A percentile compares a stretch with the other conserved stretches of the same genome.
Conservation (phyloP, 1,140 invertebrate species). For the Conus ventricosus region DNA sequence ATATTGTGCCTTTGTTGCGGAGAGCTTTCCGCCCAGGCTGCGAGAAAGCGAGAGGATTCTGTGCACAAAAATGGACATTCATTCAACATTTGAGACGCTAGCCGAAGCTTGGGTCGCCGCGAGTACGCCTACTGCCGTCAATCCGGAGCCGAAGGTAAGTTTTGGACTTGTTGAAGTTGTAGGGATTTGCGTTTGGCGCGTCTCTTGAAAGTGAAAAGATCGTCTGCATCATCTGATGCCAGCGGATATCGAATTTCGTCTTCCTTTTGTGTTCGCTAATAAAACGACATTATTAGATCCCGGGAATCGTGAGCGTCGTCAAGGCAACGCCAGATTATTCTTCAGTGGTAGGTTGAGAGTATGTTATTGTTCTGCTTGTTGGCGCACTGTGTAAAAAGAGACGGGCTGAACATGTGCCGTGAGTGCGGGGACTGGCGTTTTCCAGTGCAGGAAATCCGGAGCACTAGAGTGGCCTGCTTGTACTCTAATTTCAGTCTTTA, state of each 20-base stretch:
- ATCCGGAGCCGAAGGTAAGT: slow-evolving; percentile 72
- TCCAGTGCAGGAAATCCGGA: slow-evolving; percentile 8
- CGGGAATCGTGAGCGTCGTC: not conserved
- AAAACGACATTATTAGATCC: not conserved
- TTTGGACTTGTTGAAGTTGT: slow-evolving; percentile 40
- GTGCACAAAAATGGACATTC: slow-evolving; percentile 87
- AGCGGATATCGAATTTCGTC: slow-evolving; percentile 31
- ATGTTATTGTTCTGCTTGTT: not conserved
- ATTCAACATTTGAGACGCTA: slow-evolving; percentile 97
- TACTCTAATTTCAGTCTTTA: slow-evolving; percentile 5
- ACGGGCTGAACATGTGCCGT: not conserved
- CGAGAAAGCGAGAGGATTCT: slow-evolving; percentile 9
- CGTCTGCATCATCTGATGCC: slow-evolving; percentile 31
- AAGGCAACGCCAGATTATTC: slow-evolving; percentile 15
- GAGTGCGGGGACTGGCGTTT: not conserved
- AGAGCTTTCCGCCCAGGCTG: slow-evolving; percentile 24
- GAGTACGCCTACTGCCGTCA: slow-evolving; percentile 83
- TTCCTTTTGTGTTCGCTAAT: slow-evolving; percentile 36
- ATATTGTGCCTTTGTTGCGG: slow-evolving; percentile 45
- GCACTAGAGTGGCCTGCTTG: not conserved
- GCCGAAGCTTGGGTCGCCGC: slow-evolving; percentile 96
- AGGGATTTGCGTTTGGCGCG: slow-evolving; percentile 37
- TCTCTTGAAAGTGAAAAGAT: slow-evolving; percentile 27
- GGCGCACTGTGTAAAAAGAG: not conserved
- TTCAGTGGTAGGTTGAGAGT: not conserved